phyloP scores from a whole-genome alignment of 2,888 invertebrate species.

The Galeruca laticollis region DNA sequence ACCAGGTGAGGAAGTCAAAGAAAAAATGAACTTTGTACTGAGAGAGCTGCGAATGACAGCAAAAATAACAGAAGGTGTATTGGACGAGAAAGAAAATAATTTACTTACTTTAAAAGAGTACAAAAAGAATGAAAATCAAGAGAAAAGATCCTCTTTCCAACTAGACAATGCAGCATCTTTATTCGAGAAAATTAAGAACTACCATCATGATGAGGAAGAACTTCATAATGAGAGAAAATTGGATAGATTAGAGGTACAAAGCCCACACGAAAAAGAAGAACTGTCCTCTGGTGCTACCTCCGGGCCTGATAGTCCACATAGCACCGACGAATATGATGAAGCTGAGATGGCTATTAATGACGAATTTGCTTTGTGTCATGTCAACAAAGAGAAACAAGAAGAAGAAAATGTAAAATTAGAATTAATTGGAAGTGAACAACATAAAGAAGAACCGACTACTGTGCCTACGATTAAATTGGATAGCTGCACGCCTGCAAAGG shows the following conservation, averaged over 20 bases:
- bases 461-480: conserved; percentile 70
- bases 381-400: conserved; percentile 61
- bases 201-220: conserved; percentile 65
- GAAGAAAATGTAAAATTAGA: conserved; percentile 50
- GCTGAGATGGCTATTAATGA: conserved; percentile 70
- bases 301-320: conserved; percentile 87
- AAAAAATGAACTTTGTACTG: conserved; percentile 84
- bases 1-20: conserved; percentile 79
- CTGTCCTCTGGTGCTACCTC: conserved; percentile 87
- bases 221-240: conserved; percentile 39
- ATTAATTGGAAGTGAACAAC: conserved; percentile 54
- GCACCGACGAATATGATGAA: conserved; percentile 79
- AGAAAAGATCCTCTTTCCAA: conserved; percentile 55
- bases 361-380: conserved; percentile 63
- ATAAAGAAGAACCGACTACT: conserved; percentile 49
- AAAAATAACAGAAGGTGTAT: conserved; percentile 64
- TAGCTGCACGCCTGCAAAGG: conserved; percentile 57
- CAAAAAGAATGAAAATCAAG: conserved; percentile 58
- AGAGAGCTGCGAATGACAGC: conserved; percentile 82
- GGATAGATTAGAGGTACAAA: conserved; percentile 39
- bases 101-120: conserved; percentile 62
- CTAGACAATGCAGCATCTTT: conserved; percentile 62
- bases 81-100: conserved; percentile 64
- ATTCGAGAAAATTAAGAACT: conserved; percentile 69
- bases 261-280: conserved; percentile 54